A percentile compares a stretch with the other conserved stretches of the same genome.
phyloP scores from a whole-genome alignment of 2,113 vertebrate genomes.

The Butorides virescens region DNA sequence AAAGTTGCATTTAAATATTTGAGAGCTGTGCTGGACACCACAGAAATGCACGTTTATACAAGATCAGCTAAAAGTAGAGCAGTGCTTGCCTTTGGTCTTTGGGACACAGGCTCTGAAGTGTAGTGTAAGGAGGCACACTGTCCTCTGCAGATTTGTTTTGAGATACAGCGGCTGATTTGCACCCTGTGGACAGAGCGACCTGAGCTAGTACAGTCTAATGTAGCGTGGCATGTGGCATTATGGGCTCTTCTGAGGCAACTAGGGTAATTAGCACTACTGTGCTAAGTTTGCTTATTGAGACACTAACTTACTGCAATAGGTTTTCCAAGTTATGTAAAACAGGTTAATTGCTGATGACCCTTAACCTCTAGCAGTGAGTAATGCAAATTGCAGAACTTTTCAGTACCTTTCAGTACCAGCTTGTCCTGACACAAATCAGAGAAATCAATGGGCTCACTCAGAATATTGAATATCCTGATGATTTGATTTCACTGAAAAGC shows the following conservation, averaged over 20 bases:
- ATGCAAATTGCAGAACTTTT: background rate
- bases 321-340: background rate
- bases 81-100: background rate
- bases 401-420: background rate
- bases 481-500: background rate
- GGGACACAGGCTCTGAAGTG: background rate
- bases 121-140: background rate
- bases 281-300: background rate
- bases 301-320: background rate
- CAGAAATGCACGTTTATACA: background rate
- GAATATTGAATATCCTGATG: background rate
- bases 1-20: background rate
- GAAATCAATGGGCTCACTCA: background rate
- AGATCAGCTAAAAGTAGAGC: background rate
- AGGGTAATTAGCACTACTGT: background rate
- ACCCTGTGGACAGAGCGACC: background rate
- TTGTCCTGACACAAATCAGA: background rate
- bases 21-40: background rate
- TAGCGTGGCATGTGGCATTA: background rate
- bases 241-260: background rate
- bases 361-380: background rate
- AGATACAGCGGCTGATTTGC: background rate
- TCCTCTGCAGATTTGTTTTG: background rate
- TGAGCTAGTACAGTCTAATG: background rate
- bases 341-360: background rate